phyloP scores from a whole-genome alignment of 2,797 vertebrate genomes.

The Anguilla marmorata region DNA sequence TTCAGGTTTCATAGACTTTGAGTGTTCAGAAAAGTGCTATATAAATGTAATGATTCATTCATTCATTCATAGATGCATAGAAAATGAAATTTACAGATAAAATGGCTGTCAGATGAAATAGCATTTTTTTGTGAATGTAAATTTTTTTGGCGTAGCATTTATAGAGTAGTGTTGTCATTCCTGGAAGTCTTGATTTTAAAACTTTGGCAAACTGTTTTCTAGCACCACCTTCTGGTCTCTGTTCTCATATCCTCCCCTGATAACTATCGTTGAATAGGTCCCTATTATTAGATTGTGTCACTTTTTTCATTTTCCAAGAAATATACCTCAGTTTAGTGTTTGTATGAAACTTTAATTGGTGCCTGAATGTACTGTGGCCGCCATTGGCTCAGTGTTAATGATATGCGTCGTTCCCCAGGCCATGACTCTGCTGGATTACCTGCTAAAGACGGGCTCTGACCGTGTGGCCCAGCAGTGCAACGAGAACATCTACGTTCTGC shows the following conservation, averaged over 20 bases:
- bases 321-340: no score
- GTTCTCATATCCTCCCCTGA: no score
- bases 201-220: background rate
- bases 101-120: no score
- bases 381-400: background rate
- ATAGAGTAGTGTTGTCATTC: background rate
- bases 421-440: constrained; percentile 90
- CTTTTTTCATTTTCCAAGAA: background rate
- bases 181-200: background rate
- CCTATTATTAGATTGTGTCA: background rate
- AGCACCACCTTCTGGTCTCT: background rate
- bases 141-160: background rate
- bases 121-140: background rate
- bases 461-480: constrained; percentile 91
- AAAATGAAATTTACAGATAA: no score
- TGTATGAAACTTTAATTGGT: background rate
- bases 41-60: no score
- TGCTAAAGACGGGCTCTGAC: constrained; percentile 94
- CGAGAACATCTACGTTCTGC: constrained; percentile 93
- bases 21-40: no score
- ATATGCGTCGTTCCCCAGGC: constrained; percentile 62
- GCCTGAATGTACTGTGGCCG: background rate
- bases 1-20: no score
- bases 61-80: no score
- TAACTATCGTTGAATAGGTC: no score